Evolutionary conservation across 2,888 invertebrate species (phyloP), one percentile per base, ranked within the genome.

Genomic region (Bruchidius siliquastri): DNA sequence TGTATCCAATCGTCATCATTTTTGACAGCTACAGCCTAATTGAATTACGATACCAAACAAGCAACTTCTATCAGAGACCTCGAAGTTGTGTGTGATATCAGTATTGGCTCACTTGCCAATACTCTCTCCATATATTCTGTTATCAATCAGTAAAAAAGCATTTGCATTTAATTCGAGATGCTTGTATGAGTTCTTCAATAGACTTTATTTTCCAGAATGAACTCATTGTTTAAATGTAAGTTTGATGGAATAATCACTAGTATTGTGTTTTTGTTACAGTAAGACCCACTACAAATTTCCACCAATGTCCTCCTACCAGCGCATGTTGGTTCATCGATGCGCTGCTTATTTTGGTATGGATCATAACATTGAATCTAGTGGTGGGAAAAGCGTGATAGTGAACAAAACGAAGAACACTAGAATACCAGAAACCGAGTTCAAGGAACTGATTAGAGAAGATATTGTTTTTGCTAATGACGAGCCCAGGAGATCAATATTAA

Each of bases 241-340:
- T 20, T 22, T 30, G 20, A 13, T 22, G 21, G 2, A 20, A 21
- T n/a, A 71, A n/a, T 20, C 26, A 26, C 26, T 26, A 26, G 3
- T 26, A 21, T 22, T 21, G 21, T 69, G 8, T 2, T 18, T 21
- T 21, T n/a, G n/a, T 84, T 84, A 0, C 84, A 93, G 93, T n/a
- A 91, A 91, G 78, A 90, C 91, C 81, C 91, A 93, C 83, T 92
- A 93, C 81, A 94, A 94, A 82, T 97, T 98, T 87, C 95, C 95
- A 21, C 93, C 93, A 84, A 96, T 97, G 94, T 94, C 96, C 75
- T 97, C 97, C 72, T 98, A 98, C 89, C 96, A 97, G 77, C 91
- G 98, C 32, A 97, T 98, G 97, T 87, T 98, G 81, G 96, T 98
- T 0, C 98, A 98, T 86, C 92, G 98, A 49, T 94, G 96, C 76